Conservation (phyloP, 2,888 invertebrate genomes). For the Nycteola revayana region DNA sequence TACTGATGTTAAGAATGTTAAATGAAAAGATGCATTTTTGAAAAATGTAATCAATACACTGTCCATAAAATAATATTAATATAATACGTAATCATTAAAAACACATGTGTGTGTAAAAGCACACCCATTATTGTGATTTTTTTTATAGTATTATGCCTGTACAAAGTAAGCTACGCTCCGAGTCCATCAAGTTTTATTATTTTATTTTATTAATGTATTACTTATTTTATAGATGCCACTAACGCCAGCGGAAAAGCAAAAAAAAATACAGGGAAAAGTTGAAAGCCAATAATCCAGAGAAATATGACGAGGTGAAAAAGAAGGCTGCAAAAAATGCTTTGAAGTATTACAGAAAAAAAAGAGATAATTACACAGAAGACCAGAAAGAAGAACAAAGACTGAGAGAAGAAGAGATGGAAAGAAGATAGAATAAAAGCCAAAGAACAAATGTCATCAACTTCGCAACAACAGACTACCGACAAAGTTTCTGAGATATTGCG, state of each 20-base stretch:
- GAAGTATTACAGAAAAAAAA: conserved; percentile 10
- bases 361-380: conserved; percentile 8
- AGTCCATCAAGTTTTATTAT: background rate
- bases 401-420: conserved; percentile 15
- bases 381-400: conserved; percentile 7
- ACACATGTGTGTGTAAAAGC: too few species aligned
- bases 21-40: too few species aligned
- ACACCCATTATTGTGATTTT: too few species aligned
- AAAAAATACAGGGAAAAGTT: conserved; percentile 14
- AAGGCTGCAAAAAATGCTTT: conserved; percentile 9
- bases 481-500: background rate
- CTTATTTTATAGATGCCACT: conserved; percentile 4
- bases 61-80: too few species aligned
- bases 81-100: too few species aligned
- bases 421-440: conserved; percentile 8
- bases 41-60: too few species aligned
- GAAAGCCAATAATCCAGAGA: conserved; percentile 9
- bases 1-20: too few species aligned
- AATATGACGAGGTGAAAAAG: conserved; percentile 12
- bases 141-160: too few species aligned
- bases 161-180: too few species aligned
- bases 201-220: conserved; percentile 1
- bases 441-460: conserved; percentile 7
- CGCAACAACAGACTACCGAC: background rate
- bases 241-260: conserved; percentile 16